Conservation (phyloP, 1,140 invertebrate species). For the Leptinotarsa defecta region DNA sequence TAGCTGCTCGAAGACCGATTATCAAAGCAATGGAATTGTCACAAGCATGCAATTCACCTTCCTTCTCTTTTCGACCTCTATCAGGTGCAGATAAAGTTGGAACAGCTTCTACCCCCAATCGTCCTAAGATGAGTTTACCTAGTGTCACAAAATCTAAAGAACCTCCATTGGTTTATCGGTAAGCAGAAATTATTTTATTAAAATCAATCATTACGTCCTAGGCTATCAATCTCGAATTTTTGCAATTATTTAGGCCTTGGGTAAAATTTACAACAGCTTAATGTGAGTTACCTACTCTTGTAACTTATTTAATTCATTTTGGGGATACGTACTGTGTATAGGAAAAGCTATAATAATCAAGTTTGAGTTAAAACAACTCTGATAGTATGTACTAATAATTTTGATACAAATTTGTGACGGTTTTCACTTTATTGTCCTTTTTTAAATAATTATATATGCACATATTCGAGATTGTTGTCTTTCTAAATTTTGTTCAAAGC, state of each 20-base stretch:
- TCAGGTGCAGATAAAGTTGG: conserved; percentile 36
- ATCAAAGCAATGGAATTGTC: conserved; percentile 45
- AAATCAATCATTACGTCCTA: not conserved
- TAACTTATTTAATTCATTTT: no score
- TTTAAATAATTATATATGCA: no score
- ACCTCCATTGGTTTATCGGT: conserved; percentile 29
- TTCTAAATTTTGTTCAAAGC: not conserved
- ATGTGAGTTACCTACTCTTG: not conserved
- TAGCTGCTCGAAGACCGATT: conserved; percentile 30
- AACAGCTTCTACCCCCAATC: conserved; percentile 32
- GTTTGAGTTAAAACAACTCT: no score
- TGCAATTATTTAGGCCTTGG: not conserved
- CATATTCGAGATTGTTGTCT: conserved; percentile 6
- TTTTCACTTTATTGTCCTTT: no score
- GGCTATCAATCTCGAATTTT: not conserved
- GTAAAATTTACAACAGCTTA: not conserved
- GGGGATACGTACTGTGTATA: no score
- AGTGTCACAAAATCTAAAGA: conserved; percentile 44
- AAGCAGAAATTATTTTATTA: conserved; percentile 5
- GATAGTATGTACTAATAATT: no score
- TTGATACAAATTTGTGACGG: no score
- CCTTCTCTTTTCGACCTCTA: conserved; percentile 42
- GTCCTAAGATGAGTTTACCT: conserved; percentile 51
- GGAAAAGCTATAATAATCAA: no score
- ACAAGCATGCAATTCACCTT: conserved; percentile 27